phyloP scores from a whole-genome alignment of 1,140 invertebrate genomes.

The Trinorchestia longiramus region DNA sequence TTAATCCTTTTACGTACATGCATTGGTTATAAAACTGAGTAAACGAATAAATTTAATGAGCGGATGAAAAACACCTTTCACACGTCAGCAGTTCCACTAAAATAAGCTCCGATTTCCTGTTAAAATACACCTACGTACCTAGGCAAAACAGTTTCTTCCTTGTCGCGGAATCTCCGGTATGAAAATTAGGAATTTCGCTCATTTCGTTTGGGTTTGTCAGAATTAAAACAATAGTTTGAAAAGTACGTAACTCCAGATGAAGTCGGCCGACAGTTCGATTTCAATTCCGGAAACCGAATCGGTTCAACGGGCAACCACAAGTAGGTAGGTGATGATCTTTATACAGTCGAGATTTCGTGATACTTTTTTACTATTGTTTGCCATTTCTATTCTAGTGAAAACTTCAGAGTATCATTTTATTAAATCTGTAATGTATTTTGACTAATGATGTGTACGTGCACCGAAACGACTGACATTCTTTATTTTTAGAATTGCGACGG shows the following conservation, averaged over 20 bases:
- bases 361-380: no score
- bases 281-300: neutral
- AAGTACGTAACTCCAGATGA: neutral
- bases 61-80: neutral
- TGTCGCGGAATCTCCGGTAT: neutral
- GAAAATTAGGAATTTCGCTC: neutral
- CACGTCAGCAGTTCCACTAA: neutral
- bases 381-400: no score
- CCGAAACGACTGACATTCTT: no score
- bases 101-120: neutral
- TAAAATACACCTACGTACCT: neutral
- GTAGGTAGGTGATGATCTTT: neutral
- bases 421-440: no score
- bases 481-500: no score
- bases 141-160: neutral
- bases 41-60: neutral
- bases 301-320: neutral
- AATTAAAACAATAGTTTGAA: neutral
- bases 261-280: neutral
- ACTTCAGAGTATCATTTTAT: no score
- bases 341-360: neutral
- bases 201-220: neutral
- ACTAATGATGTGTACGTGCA: no score
- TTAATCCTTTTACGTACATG: neutral
- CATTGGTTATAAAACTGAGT: no score